Evolutionary conservation across 2,113 vertebrate genomes (phyloP).

Genomic region (Sphyrna mokarran): DNA sequence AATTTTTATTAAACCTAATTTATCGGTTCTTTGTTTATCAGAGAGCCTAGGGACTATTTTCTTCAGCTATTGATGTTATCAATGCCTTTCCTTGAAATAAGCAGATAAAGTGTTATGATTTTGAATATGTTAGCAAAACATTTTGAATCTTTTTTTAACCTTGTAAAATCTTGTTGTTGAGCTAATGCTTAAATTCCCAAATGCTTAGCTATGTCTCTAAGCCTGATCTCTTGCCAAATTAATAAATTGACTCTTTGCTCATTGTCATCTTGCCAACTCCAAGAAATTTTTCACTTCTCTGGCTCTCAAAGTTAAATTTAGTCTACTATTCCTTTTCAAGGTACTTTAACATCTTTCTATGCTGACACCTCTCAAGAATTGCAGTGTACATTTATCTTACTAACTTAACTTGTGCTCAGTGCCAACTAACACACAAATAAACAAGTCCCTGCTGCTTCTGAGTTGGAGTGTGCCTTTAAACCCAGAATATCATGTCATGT

Average conservation of each 20-base stretch:
- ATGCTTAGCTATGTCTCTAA: neutral
- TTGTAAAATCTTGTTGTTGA: neutral
- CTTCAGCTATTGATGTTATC: neutral
- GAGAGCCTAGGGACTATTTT: neutral
- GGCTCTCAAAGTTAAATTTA: neutral
- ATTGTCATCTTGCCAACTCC: neutral
- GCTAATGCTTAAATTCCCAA: neutral
- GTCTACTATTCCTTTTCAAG: neutral
- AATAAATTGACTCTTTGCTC: neutral
- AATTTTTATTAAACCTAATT: conserved; percentile 40
- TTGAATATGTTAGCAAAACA: neutral
- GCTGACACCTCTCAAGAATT: neutral
- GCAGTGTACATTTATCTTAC: neutral
- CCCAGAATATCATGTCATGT: neutral
- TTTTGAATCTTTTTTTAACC: neutral
- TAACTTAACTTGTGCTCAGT: neutral
- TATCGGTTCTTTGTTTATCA: neutral
- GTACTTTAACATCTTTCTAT: neutral
- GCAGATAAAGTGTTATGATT: neutral
- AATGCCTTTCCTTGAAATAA: neutral
- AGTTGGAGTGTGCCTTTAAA: neutral
- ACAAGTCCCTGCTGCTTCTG: neutral
- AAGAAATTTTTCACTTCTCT: neutral
- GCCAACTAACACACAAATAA: neutral
- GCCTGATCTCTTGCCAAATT: neutral